Percentiles rank a stretch among this genome's conserved stretches.
Evolutionary conservation across 1,140 invertebrate species (phyloP).

Genomic region (Pomacea maculata): DNA sequence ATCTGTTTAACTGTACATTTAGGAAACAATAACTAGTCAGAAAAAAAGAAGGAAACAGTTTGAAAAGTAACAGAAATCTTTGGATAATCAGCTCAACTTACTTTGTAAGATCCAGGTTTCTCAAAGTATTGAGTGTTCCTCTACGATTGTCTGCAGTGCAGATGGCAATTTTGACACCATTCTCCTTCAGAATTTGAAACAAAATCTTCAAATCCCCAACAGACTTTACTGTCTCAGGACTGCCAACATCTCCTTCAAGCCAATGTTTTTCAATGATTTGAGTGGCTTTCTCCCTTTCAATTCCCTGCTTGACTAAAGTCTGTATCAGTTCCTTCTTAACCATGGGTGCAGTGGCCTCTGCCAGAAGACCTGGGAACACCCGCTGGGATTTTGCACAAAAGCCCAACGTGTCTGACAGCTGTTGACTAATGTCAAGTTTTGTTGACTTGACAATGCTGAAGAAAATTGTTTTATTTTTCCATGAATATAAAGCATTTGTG

Average conservation of each 20-base stretch:
- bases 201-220: constrained; percentile 61
- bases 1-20: too few species aligned
- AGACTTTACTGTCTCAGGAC: constrained; percentile 55
- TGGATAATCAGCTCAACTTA: constrained; percentile 61
- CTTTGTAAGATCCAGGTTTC: constrained; percentile 52
- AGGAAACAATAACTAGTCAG: too few species aligned
- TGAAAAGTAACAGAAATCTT: background rate
- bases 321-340: constrained; percentile 56
- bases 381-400: constrained; percentile 55
- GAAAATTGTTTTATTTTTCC: constrained; percentile 14
- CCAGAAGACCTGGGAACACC: constrained; percentile 65
- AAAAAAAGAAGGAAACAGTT: background rate
- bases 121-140: constrained; percentile 60
- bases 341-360: constrained; percentile 63
- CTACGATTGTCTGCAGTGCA: constrained; percentile 66
- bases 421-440: constrained; percentile 50
- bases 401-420: constrained; percentile 65
- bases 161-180: constrained; percentile 66
- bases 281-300: constrained; percentile 38
- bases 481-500: background rate
- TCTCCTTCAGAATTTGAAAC: constrained; percentile 62
- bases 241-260: constrained; percentile 46
- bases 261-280: constrained; percentile 47
- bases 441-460: constrained; percentile 51
- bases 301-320: constrained; percentile 61